Base-by-base conservation (phyloP, 2,113 vertebrate genomes). In the Microtus pennsylvanicus region DNA sequence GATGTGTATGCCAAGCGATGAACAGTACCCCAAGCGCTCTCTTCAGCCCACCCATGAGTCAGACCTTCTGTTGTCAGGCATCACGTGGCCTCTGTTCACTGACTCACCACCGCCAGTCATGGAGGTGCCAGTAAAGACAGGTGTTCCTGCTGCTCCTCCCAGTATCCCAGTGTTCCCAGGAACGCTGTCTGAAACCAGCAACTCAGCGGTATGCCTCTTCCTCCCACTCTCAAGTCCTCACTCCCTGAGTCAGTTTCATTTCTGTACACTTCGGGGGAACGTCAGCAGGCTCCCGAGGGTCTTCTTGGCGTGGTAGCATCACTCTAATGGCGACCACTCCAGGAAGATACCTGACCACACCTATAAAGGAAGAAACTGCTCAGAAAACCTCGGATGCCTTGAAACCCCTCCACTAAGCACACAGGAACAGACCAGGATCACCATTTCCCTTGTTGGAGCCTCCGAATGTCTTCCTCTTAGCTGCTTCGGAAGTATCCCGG, bases 1-100 rank as follows among this genome's bases (percentile, higher is more conserved):
- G n/a, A n/a, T n/a, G n/a, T n/a, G n/a, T n/a, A n/a, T n/a, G n/a
- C n/a, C n/a, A n/a, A n/a, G n/a, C n/a, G n/a, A n/a, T n/a, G n/a
- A n/a, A n/a, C n/a, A n/a, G n/a, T 50, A 52, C 33, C 85, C 63
- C n/a, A 58, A 95, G 89, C 87, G 55, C 28, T 52, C 38, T 88
- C 94, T 87, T n/a, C 95, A 61, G 72, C 95, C 94, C 94, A 90
- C 93, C 95, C 80, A 22, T 91, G 92, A 90, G 94, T 98, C 97
- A 95, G 26, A 72, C 96, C 90, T 89, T 95, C 96, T 97, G 96
- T 94, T 87, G 50, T 90, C 45, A 69, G 14, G 89, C 38, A 33
- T 42, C 81, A 3, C 33, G 65, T 26, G 42, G 85, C 55, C 70
- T 81, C 28, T 38, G 4, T 19, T 47, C 67, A 45, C 69, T 61